Conservation (phyloP, 2,888 invertebrate genomes). For the Hydroisotoma schaefferi region DNA sequence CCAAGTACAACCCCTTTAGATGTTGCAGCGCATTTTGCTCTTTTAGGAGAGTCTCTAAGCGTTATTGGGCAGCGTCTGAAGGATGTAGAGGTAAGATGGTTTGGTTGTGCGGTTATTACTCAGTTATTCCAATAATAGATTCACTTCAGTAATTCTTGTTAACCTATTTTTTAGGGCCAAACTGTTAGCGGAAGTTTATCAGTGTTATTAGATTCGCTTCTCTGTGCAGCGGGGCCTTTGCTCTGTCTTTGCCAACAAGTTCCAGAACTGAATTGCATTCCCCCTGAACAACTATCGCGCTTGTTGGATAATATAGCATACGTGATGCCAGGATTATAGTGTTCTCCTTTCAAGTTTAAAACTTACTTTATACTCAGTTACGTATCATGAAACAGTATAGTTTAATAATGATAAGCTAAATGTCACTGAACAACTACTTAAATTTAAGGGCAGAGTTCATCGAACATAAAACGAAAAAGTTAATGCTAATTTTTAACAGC, state of each 20-base stretch:
- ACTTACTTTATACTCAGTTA: no score
- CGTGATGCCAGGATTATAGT: slow-evolving; percentile 77
- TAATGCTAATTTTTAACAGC: no score
- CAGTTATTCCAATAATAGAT: neutral
- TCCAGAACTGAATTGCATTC: slow-evolving; percentile 67
- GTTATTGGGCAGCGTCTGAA: slow-evolving; percentile 89
- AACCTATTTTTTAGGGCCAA: slow-evolving; percentile 65
- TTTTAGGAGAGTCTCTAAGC: slow-evolving; percentile 87
- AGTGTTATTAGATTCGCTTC: slow-evolving; percentile 82
- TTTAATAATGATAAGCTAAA: no score
- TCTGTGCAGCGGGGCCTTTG: slow-evolving; percentile 86
- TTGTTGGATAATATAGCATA: slow-evolving; percentile 93
- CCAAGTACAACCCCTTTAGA: slow-evolving; percentile 78
- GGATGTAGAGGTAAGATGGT: slow-evolving; percentile 84
- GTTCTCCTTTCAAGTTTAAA: no score
- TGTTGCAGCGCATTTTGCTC: slow-evolving; percentile 85
- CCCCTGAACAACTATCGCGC: slow-evolving; percentile 58
- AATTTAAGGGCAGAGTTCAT: no score
- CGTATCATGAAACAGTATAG: no score
- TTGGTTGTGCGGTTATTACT: slow-evolving; percentile 1
- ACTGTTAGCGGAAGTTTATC: slow-evolving; percentile 93
- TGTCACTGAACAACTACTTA: no score
- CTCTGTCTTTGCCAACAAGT: slow-evolving; percentile 80
- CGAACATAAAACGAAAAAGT: no score
- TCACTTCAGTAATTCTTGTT: slow-evolving; percentile 2